Conservation (phyloP, 1,140 invertebrate genomes). For the Bombus breviceps region DNA sequence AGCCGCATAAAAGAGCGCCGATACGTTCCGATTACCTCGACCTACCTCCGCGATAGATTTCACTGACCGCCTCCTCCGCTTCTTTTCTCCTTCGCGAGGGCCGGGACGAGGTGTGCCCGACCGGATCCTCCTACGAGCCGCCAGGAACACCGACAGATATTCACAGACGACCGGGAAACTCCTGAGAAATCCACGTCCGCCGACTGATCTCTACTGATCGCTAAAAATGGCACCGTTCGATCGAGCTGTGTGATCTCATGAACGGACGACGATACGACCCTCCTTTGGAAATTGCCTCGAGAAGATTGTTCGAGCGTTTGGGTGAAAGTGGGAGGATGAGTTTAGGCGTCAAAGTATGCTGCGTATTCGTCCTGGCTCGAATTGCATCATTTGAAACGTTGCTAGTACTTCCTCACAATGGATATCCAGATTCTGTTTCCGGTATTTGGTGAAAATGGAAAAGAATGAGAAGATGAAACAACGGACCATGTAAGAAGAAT, state of each 20-base stretch:
- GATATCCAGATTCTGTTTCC: too few relatives aligned
- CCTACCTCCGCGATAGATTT: slow-evolving; percentile 61
- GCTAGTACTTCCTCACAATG: too few relatives aligned
- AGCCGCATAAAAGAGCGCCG: slow-evolving; percentile 64
- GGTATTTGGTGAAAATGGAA: background rate
- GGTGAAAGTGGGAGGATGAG: background rate
- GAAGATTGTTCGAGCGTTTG: background rate
- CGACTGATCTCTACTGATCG: background rate
- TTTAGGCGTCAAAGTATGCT: too few relatives aligned
- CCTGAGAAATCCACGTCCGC: background rate
- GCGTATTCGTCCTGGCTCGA: too few relatives aligned
- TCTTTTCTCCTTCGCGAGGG: background rate
- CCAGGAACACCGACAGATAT: slow-evolving; percentile 4
- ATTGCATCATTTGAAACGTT: too few relatives aligned
- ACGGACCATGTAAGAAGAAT: too few relatives aligned
- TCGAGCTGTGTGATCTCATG: background rate
- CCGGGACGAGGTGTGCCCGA: slow-evolving; percentile 44
- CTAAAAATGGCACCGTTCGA: background rate
- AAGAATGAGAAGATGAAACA: background rate
- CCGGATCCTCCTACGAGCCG: slow-evolving; percentile 62
- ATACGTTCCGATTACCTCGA: slow-evolving; percentile 68
- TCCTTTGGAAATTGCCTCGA: background rate
- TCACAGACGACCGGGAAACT: background rate
- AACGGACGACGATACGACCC: background rate
- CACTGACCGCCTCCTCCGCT: background rate